A percentile compares a stretch with the other conserved stretches of the same genome.
phyloP scores from a whole-genome alignment of 1,140 invertebrate species.

The Cherax quadricarinatus region DNA sequence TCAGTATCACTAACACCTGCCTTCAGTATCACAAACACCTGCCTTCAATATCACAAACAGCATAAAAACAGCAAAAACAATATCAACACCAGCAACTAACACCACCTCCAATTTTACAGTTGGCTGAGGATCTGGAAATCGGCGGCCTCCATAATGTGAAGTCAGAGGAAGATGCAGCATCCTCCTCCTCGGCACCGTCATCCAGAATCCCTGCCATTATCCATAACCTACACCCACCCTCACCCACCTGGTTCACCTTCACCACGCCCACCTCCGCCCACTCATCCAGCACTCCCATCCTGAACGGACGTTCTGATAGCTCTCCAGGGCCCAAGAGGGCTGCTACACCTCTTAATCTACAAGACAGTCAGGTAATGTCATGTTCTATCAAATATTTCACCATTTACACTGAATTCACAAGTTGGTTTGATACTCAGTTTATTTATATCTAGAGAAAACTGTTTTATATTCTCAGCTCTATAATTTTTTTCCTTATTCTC shows the following conservation, averaged over 20 bases:
- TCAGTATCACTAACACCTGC: too few relatives aligned
- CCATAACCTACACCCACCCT: background rate
- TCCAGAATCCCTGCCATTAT: background rate
- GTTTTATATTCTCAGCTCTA: too few relatives aligned
- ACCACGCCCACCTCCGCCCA: background rate
- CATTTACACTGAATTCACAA: too few relatives aligned
- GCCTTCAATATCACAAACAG: too few relatives aligned
- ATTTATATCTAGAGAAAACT: too few relatives aligned
- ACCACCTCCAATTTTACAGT: background rate
- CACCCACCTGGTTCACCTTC: slow-evolving; percentile 25
- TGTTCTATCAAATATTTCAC: too few relatives aligned
- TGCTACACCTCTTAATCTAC: background rate
- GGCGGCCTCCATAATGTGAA: background rate
- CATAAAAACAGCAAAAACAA: too few relatives aligned
- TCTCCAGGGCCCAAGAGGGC: background rate
- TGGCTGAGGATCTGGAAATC: slow-evolving; percentile 52
- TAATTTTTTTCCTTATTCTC: too few relatives aligned
- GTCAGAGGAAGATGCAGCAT: background rate
- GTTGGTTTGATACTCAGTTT: too few relatives aligned
- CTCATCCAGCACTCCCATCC: background rate
- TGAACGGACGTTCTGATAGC: background rate
- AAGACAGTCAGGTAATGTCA: background rate
- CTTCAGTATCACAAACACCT: too few relatives aligned
- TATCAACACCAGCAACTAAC: background rate
- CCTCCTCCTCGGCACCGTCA: background rate